These are phyloP conservation scores for Asarcornis scutulata DNA, from an alignment of 2,113 vertebrate species.

Conservation along the genomic window DNA sequence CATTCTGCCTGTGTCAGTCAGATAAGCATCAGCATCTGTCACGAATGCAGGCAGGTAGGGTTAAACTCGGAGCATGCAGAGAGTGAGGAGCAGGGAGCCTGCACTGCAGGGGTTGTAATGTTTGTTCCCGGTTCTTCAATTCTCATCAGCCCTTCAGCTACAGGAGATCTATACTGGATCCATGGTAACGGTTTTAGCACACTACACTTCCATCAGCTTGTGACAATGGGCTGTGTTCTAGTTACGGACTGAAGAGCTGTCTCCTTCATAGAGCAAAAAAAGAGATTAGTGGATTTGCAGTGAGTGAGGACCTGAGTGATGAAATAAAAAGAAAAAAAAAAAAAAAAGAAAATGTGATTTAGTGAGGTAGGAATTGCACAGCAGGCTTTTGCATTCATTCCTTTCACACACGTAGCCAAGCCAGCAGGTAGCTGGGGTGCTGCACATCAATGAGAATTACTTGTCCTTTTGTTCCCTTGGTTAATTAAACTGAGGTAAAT, in stretches of 20 bases:
- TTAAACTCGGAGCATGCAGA: conserved; percentile 54
- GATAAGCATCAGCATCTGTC: conserved; percentile 71
- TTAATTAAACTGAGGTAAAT: conserved; percentile 64
- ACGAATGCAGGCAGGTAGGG: conserved; percentile 69
- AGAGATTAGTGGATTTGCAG: conserved; percentile 57
- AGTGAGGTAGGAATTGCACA: conserved; percentile 60
- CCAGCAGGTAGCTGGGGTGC: conserved; percentile 21
- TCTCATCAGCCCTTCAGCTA: conserved; percentile 44
- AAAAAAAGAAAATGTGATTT: conserved; percentile 9
- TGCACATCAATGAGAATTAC: conserved; percentile 58
- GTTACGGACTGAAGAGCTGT: conserved; percentile 43
- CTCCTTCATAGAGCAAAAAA: conserved; percentile 16
- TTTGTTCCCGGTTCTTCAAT: conserved; percentile 28
- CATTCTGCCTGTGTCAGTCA: conserved; percentile 71
- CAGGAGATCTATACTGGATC: conserved; percentile 70
- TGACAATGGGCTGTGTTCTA: conserved; percentile 51
- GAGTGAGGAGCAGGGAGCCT: conserved; percentile 72
- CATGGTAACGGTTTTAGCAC: conserved; percentile 80
- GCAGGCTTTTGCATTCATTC: conserved; percentile 32
- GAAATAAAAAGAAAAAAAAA: background rate
- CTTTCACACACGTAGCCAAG: background rate
- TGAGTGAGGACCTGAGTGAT: background rate
- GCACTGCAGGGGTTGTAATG: conserved; percentile 79
- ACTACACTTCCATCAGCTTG: conserved; percentile 64
- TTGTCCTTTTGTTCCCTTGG: conserved; percentile 63